Evolutionary conservation across 64 coral and sea anemone species (phyloP).

Genomic region (Actinia equina): DNA sequence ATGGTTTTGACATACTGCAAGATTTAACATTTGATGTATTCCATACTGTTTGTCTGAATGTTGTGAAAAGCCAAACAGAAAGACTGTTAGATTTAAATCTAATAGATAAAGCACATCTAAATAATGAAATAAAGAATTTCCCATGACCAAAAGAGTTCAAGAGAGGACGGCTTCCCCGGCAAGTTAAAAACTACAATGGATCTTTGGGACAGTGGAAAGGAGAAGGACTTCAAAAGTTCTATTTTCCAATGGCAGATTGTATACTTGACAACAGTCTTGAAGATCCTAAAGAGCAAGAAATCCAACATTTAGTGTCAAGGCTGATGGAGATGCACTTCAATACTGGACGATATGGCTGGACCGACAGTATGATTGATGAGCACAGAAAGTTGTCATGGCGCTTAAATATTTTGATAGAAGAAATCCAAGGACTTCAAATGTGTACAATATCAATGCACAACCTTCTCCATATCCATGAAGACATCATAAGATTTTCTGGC

Average conservation of each 20-base stretch:
- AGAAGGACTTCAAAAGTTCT: conserved; percentile 58
- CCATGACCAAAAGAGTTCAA: conserved; percentile 54
- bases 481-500: conserved; percentile 26
- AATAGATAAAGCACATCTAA: conserved; percentile 53
- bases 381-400: conserved; percentile 44
- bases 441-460: conserved; percentile 47
- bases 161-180: conserved; percentile 50
- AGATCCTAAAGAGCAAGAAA: conserved; percentile 54
- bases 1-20: conserved; percentile 54
- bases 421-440: conserved; percentile 51
- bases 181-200: conserved; percentile 37
- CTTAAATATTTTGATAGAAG: conserved; percentile 61
- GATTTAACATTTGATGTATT: conserved; percentile 68
- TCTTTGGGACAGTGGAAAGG: conserved; percentile 54
- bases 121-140: conserved; percentile 62
- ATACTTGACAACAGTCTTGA: conserved; percentile 46
- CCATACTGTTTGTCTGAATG: conserved; percentile 60
- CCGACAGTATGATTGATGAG: conserved; percentile 48
- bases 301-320: conserved; percentile 47
- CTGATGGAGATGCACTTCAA: conserved; percentile 65
- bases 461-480: conserved; percentile 45
- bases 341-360: conserved; percentile 67
- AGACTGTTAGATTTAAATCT: conserved; percentile 49
- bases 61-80: conserved; percentile 49
- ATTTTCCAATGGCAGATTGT: conserved; percentile 54